phyloP scores from a whole-genome alignment of 2,888 invertebrate species.

The Callosobruchus maculatus region DNA sequence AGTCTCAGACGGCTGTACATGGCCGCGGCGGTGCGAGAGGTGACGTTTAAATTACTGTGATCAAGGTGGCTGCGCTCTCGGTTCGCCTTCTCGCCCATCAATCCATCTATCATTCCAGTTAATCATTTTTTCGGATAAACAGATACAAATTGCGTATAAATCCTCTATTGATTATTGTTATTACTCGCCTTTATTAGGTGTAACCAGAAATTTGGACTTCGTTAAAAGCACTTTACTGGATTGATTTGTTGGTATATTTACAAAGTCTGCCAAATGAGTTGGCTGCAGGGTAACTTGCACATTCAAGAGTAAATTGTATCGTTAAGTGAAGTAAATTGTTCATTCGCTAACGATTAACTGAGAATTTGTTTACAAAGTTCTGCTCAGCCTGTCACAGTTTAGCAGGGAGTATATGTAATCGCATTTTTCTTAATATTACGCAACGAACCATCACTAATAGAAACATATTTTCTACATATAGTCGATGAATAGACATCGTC shows the following conservation, averaged over 20 bases:
- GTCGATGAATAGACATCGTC: too few species aligned
- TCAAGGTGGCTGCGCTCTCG: constrained; percentile 40
- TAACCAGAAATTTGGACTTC: constrained; percentile 39
- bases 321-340: neutral
- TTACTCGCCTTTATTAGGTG: constrained; percentile 45
- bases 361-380: too few species aligned
- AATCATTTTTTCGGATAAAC: constrained; percentile 50
- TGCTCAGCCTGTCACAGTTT: too few species aligned
- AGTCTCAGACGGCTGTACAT: constrained; percentile 20
- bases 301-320: neutral
- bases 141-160: constrained; percentile 48
- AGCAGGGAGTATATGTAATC: too few species aligned
- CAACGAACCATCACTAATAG: too few species aligned
- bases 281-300: neutral
- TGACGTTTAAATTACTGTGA: constrained; percentile 51
- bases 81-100: constrained; percentile 31
- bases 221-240: constrained; percentile 22
- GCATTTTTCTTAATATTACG: too few species aligned
- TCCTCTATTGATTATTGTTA: constrained; percentile 47
- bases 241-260: constrained; percentile 22
- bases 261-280: neutral
- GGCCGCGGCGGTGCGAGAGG: constrained; percentile 21
- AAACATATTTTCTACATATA: too few species aligned
- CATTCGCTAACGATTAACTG: too few species aligned
- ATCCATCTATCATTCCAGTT: constrained; percentile 48